Evolutionary conservation across 2,797 vertebrate species (phyloP).

Genomic region (Chiropotes sagulatus): DNA sequence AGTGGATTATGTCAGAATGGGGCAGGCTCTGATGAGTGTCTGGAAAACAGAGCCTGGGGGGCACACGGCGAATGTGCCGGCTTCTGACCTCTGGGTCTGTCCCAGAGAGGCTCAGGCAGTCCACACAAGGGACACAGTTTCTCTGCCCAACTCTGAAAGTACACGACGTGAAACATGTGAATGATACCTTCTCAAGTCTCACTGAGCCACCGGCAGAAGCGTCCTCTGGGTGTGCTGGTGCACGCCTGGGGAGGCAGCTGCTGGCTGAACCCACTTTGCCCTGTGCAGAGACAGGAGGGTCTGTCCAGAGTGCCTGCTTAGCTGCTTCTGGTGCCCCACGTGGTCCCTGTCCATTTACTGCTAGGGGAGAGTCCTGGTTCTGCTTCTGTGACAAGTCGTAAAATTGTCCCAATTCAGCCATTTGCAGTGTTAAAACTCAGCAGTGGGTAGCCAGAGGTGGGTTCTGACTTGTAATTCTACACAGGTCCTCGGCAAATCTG

Average conservation of each 20-base stretch:
- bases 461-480: not conserved
- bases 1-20: not conserved
- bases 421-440: not conserved
- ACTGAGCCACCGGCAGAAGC: no score
- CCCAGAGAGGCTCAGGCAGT: not conserved
- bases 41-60: not conserved
- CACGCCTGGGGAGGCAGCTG: rapidly evolving
- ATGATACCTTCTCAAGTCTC: rapidly evolving
- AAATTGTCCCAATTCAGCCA: not conserved
- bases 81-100: not conserved
- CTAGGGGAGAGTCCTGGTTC: not conserved
- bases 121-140: rapidly evolving
- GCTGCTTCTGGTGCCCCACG: rapidly evolving
- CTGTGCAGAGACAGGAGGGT: rapidly evolving
- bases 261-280: no score
- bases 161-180: rapidly evolving
- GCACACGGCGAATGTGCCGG: not conserved
- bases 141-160: not conserved
- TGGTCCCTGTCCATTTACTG: not conserved
- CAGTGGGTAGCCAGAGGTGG: not conserved
- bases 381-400: rapidly evolving
- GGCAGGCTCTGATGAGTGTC: rapidly evolving
- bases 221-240: rapidly evolving
- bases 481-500: not conserved
- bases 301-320: rapidly evolving